Percentiles rank a stretch among this genome's conserved stretches.
Conservation (phyloP, 1,140 invertebrate genomes). For the Rhagoletis zephyria region DNA sequence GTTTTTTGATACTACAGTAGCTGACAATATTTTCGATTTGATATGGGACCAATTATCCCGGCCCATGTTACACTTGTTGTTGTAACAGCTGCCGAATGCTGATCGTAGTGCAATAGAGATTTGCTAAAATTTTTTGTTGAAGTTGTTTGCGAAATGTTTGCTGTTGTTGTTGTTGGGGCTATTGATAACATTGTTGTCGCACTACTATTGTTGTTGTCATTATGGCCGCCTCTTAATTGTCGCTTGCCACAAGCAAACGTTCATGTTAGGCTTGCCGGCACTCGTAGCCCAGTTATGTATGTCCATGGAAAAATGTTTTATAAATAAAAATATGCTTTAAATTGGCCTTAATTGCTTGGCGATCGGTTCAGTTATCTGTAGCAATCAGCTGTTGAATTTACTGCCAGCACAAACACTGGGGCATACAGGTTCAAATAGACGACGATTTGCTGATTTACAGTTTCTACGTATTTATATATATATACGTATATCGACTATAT, state of each 20-base stretch:
- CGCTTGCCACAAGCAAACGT: background rate
- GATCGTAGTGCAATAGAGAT: too few species aligned
- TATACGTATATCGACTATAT: background rate
- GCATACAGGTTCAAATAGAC: background rate
- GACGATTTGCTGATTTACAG: background rate
- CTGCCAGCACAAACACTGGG: background rate
- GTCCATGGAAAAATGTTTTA: conserved; percentile 3
- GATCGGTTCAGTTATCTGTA: conserved; percentile 23
- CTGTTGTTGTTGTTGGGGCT: background rate
- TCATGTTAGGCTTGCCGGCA: background rate
- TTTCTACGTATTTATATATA: background rate
- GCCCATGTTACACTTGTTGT: background rate
- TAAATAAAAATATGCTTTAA: conserved; percentile 42
- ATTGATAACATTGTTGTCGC: background rate
- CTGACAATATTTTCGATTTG: conserved; percentile 1
- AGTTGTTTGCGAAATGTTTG: background rate
- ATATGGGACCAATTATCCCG: background rate
- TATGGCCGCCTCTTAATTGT: background rate
- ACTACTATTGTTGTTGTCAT: background rate
- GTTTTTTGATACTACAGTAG: background rate
- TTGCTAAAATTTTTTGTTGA: too few species aligned
- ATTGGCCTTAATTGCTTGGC: conserved; percentile 42
- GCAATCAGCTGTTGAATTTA: background rate
- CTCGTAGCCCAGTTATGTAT: conserved; percentile 42
- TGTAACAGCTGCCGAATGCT: background rate